Evolutionary conservation across 1,140 invertebrate genomes (phyloP), one percentile per base, ranked within the genome.

Genomic region (Drosophila novamexicana): DNA sequence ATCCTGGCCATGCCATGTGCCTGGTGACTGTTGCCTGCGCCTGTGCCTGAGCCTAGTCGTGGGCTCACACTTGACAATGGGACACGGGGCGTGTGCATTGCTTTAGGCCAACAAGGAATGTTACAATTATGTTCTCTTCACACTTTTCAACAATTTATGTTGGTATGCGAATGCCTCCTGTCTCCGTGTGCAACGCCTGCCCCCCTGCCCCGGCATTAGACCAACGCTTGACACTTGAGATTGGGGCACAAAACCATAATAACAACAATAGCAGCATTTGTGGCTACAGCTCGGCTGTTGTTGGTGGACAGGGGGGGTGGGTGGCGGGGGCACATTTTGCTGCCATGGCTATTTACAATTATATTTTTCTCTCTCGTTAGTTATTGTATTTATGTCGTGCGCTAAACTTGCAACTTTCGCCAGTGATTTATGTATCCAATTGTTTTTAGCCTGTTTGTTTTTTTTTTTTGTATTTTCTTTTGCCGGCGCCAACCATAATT

Each of bases 51-150:
- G 47, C 47, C 47, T 10, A 18, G 50, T 53, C 64, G 63, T 37
- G 52, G 14, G 61, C 47, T 53, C 61, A 47, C 57, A 36, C 57
- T 36, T 9, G 6, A 59, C 50, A 59, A 57, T 73, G 49, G 61
- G 36, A 52, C 47, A 54, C 69, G 53, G 69, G 58, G 57, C 59
- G 70, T 66, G 70, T 89, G 84, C 85, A 90, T 90, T 89, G 84
- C 84, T 89, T 84, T 81, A 82, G 84, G 84, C 85, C 84, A 81
- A 89, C 84, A 80, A 89, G 84, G 84, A 89, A 89, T 89, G 84
- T 89, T 90, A 89, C 84, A 89, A 89, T 89, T 89, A 89, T 89
- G 84, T 89, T 90, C 84, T 89, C 85, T 89, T 89, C 85, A 89
- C 84, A 89, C 84, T 89, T 89, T 88, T 89, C 81, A 89, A 72